phyloP scores from a whole-genome alignment of 2,797 vertebrate species.

The Scolopax bukidnonensis region DNA sequence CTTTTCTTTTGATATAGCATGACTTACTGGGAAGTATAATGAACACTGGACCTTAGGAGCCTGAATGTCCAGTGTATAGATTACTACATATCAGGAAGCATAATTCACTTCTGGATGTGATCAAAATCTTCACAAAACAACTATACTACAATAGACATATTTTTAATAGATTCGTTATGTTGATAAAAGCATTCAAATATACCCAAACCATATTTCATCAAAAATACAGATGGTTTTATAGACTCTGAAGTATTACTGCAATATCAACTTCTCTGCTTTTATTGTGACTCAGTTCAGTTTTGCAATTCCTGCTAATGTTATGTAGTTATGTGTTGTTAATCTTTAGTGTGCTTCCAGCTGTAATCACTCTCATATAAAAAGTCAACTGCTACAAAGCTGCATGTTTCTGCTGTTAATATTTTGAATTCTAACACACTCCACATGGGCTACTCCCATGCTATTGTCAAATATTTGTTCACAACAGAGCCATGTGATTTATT shows the following conservation, averaged over 20 bases:
- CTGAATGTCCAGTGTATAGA: not conserved
- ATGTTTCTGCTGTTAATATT: conserved; percentile 41
- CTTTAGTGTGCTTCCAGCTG: conserved; percentile 49
- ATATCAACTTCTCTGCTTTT: not conserved
- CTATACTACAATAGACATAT: not conserved
- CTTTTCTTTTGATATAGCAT: not conserved
- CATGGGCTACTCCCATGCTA: conserved; percentile 12
- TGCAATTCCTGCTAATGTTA: not conserved
- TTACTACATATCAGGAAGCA: not conserved
- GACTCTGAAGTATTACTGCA: not conserved
- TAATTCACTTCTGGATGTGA: not conserved
- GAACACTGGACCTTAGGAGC: not conserved
- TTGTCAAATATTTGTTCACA: conserved; percentile 35
- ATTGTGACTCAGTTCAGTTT: not conserved
- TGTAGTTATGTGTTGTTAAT: conserved; percentile 25
- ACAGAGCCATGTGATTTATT: conserved; percentile 22
- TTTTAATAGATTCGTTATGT: not conserved
- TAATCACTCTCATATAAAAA: conserved; percentile 54
- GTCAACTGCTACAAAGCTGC: conserved; percentile 28
- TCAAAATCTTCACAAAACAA: not conserved
- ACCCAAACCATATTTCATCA: not conserved
- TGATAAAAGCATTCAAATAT: not conserved
- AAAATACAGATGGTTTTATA: not conserved
- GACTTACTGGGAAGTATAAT: not conserved
- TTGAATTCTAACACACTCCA: conserved; percentile 27